Evolutionary conservation across 2,797 vertebrate genomes (phyloP).

Genomic region (Coranthus polyacanthus): DNA sequence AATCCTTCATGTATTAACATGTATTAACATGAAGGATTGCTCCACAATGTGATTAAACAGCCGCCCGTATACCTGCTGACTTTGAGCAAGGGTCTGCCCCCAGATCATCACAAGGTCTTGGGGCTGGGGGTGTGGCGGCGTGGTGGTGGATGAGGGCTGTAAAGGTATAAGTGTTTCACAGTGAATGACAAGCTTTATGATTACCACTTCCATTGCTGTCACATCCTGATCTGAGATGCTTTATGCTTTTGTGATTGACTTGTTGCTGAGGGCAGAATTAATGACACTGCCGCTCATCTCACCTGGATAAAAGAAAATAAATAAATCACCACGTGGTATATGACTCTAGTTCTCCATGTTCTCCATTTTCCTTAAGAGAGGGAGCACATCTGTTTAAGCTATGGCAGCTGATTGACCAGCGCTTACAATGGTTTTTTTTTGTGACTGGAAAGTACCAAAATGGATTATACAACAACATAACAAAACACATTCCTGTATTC

Average conservation of each 20-base stretch:
- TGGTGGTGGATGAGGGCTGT: neutral
- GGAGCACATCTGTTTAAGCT: neutral
- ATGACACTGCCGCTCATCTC: constrained; percentile 11
- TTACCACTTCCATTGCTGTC: constrained; percentile 19
- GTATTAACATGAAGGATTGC: too few relatives aligned
- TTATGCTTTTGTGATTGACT: constrained; percentile 31
- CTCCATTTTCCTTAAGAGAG: neutral
- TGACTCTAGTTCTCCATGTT: neutral
- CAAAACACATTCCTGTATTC: too few relatives aligned
- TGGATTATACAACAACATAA: too few relatives aligned
- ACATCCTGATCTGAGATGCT: neutral
- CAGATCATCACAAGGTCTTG: constrained; percentile 17
- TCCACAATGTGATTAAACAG: neutral
- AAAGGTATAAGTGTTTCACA: constrained; percentile 17
- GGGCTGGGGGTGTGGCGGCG: neutral
- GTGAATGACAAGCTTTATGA: constrained; percentile 24
- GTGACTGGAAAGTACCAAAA: too few relatives aligned
- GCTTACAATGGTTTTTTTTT: too few relatives aligned
- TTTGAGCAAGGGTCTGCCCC: constrained; percentile 13
- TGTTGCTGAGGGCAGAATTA: constrained; percentile 12
- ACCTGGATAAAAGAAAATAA: constrained; percentile 6
- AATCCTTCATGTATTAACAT: too few relatives aligned
- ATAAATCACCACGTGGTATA: neutral
- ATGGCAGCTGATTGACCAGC: neutral
- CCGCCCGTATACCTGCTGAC: constrained; percentile 35